Evolutionary conservation across 2,113 vertebrate genomes (phyloP), one percentile per base, ranked within the genome.

Genomic region (Calyptomena viridis): DNA sequence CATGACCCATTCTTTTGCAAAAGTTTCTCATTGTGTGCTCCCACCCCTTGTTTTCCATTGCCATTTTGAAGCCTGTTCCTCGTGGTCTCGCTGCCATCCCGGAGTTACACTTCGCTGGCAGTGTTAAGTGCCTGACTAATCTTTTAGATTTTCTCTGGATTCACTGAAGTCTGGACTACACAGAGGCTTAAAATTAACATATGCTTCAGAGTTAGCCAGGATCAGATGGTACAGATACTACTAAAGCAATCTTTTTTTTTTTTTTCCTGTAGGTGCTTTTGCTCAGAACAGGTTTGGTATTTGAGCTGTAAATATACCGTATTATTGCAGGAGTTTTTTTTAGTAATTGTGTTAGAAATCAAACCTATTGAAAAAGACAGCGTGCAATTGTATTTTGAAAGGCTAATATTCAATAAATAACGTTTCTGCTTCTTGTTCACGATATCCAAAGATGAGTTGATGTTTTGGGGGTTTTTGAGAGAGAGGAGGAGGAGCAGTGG

Each of bases 91-190:
- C 39, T 6, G 9, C 79, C 75, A 55, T 80, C 64, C 50, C 1
- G 0, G 49, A 84, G 55, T 89, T 86, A 55, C 63, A 63, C 27
- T 90, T 93, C 81, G 72, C 75, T 50, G 39, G 39, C 50, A 22
- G 58, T 47, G 68, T 89, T 63, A 81, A 84, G 86, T 84, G 91
- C 73, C 80, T 89, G 80, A 55, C 80, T 93, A 78, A 92, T 90
- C 92, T 92, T 40, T 23, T 16, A 40, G 86, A 68, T 69, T 97
- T 94, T 81, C 87, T 78, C 85, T 85, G 53, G 40, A 69, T 94
- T 91, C 85, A 30, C 42, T 55, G 47, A 80, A 81, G 76, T 56
- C 76, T 78, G 86, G 39, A 25, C 64, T 93, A 71, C 55, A 66
- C 30, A 28, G 72, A 62, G 49, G 42, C 80, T 95, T 95, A 84